Evolutionary conservation across 23 tunicate species (phyloP).

Genomic region (Botrylloides violaceus): DNA sequence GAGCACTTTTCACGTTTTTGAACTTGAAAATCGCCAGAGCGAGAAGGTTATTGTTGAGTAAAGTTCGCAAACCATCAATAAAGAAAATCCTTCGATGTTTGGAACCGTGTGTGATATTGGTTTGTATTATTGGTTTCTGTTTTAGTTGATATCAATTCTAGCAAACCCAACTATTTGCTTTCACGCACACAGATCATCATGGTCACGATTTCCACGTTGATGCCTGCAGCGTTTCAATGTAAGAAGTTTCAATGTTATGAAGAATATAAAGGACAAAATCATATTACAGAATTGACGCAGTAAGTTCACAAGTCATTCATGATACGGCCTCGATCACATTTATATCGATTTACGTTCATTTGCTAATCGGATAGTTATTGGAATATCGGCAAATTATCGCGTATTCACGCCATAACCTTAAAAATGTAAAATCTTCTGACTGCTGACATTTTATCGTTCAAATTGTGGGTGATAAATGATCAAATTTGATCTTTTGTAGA

Average conservation of each 20-base stretch:
- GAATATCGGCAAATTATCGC: no score
- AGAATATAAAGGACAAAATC: neutral
- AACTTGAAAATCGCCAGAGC: constrained; percentile 80
- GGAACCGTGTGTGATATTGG: constrained; percentile 89
- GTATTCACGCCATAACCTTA: no score
- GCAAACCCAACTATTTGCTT: no score
- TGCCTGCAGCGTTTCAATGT: constrained; percentile 71
- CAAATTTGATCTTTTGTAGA: no score
- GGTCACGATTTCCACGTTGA: constrained; percentile 62
- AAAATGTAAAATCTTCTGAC: no score
- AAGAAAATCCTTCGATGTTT: constrained; percentile 51
- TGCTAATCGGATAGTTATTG: no score
- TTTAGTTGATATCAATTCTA: no score
- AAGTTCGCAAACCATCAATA: constrained; percentile 12
- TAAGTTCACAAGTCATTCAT: no score
- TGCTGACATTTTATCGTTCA: no score
- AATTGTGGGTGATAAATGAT: no score
- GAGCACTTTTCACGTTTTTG: constrained; percentile 80
- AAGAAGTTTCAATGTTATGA: constrained; percentile 48
- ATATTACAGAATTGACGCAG: neutral
- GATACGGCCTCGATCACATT: no score
- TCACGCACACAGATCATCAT: constrained; percentile 39
- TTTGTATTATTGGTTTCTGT: constrained; percentile 1
- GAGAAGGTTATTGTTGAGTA: constrained; percentile 52
- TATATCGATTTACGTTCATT: no score